Percentiles rank a stretch among this genome's conserved stretches.
These are phyloP conservation scores for Agrilus cyanescens DNA, from an alignment of 2,888 invertebrate species.

Conservation along the genomic window DNA sequence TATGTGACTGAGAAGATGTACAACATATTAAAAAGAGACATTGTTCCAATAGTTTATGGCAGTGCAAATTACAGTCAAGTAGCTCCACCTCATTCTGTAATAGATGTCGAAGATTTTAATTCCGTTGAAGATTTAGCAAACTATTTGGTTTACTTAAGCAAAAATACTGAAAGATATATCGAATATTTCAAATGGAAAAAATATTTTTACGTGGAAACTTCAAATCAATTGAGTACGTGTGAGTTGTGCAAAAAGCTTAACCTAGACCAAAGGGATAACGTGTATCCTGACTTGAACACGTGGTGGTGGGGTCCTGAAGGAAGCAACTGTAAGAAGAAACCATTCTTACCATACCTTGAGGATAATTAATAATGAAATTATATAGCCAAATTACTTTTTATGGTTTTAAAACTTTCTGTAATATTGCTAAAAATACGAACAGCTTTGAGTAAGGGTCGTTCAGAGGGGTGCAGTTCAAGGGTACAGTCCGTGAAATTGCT, in stretches of 20 bases:
- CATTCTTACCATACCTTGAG: no score
- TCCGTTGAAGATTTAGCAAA: conserved; percentile 10
- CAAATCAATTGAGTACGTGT: neutral
- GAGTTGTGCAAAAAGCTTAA: conserved; percentile 13
- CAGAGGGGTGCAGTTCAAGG: no score
- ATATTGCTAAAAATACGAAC: no score
- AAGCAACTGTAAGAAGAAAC: no score
- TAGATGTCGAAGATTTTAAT: conserved; percentile 11
- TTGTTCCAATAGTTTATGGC: conserved; percentile 17
- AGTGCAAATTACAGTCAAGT: conserved; percentile 10
- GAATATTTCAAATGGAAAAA: conserved; percentile 17
- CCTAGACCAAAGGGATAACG: neutral
- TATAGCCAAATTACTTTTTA: no score
- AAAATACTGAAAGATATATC: conserved; percentile 9
- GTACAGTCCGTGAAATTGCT: no score
- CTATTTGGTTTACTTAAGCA: conserved; percentile 10
- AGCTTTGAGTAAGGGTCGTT: no score
- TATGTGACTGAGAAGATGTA: conserved; percentile 17
- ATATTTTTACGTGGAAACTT: conserved; percentile 3
- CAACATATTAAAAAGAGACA: conserved; percentile 7
- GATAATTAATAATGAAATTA: no score
- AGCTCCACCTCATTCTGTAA: conserved; percentile 15
- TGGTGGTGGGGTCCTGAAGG: conserved; percentile 8
- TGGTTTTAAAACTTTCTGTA: no score
- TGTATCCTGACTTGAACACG: conserved; percentile 4